Percentiles rank a stretch among this genome's conserved stretches.
phyloP scores from a whole-genome alignment of 2,888 invertebrate species.

The Incurvaria masculella region DNA sequence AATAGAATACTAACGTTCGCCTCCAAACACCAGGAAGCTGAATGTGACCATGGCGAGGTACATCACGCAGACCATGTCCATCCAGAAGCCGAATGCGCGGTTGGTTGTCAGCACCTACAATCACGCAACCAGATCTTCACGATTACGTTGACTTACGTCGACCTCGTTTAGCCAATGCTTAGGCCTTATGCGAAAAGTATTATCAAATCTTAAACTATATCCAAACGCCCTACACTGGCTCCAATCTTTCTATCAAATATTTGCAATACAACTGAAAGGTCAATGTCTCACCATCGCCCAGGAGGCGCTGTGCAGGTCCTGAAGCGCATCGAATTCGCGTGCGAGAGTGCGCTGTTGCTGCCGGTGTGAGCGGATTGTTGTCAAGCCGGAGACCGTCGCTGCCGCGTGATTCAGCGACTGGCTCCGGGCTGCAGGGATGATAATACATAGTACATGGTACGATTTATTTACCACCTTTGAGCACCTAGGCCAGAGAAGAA shows the following conservation, averaged over 20 bases:
- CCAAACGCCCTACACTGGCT: no score
- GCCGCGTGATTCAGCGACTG: slow-evolving; percentile 83
- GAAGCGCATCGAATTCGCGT: slow-evolving; percentile 67
- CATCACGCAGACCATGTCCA: slow-evolving; percentile 56
- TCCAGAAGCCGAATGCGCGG: slow-evolving; percentile 54
- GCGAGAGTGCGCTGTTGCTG: slow-evolving; percentile 65
- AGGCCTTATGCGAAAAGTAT: no score
- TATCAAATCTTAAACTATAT: no score
- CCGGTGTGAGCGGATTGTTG: slow-evolving; percentile 75
- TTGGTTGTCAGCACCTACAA: slow-evolving; percentile 36
- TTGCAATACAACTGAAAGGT: no score
- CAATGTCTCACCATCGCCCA: slow-evolving; percentile 45
- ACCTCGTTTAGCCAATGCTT: no score
- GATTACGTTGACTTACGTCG: no score
- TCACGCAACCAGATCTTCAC: no score
- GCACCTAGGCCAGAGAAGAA: no score
- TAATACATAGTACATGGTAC: neutral
- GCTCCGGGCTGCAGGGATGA: slow-evolving; percentile 68
- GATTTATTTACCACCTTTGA: no score
- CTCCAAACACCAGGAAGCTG: slow-evolving; percentile 59
- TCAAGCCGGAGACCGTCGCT: slow-evolving; percentile 76
- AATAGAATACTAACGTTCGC: slow-evolving; percentile 20
- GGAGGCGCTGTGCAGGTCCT: slow-evolving; percentile 62
- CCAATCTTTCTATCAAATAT: no score
- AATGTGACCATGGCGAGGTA: slow-evolving; percentile 61